Evolutionary conservation across 92 coral and sea anemone species (phyloP).

Genomic region (Palythoa grandiflora): DNA sequence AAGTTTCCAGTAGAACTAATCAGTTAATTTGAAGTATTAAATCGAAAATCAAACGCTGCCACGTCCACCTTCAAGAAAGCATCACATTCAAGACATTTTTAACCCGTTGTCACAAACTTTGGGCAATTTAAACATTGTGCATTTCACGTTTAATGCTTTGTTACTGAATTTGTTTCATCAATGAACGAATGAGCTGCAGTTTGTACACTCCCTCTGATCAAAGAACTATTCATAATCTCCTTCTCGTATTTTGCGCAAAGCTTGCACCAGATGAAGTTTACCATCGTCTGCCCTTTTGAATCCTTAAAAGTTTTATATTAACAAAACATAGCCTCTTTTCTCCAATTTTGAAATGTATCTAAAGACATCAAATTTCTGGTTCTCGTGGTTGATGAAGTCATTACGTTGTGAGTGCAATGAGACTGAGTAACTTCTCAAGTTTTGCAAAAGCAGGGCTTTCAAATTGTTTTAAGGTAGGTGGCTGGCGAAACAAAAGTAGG

Average conservation of each 20-base stretch:
- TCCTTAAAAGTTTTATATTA: conserved; percentile 29
- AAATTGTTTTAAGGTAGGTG: no score
- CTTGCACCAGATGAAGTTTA: conserved; percentile 12
- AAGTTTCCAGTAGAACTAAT: no score
- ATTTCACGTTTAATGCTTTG: no score
- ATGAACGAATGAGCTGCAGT: background rate
- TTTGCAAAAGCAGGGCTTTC: no score
- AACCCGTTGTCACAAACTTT: no score
- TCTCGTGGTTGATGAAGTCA: conserved; percentile 35
- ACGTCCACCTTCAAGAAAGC: no score
- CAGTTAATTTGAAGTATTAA: no score
- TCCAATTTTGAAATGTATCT: conserved; percentile 29
- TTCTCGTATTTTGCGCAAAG: background rate
- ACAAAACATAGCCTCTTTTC: conserved; percentile 17
- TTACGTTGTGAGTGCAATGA: conserved; percentile 2
- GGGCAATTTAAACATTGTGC: no score
- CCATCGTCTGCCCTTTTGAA: conserved; percentile 32
- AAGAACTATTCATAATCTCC: conserved; percentile 6
- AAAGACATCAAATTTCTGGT: conserved; percentile 20
- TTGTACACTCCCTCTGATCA: conserved; percentile 16
- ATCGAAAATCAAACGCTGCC: no score
- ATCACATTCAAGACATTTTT: no score
- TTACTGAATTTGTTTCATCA: background rate
- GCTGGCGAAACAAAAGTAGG: no score
- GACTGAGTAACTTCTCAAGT: background rate